These are phyloP conservation scores for Ephialtes manifestator DNA, from an alignment of 2,888 invertebrate genomes.

Conservation along the genomic window DNA sequence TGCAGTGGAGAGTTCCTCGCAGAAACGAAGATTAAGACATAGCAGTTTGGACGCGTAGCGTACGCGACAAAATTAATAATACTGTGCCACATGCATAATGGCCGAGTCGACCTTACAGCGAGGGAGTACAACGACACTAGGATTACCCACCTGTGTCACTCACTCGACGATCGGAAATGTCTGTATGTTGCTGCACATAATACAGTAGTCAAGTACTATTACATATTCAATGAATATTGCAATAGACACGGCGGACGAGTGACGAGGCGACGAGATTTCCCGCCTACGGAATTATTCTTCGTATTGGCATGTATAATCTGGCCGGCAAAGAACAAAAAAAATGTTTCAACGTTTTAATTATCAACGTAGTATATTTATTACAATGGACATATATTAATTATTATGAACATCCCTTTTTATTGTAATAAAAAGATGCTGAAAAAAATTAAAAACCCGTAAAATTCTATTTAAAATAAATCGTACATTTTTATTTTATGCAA, in stretches of 20 bases:
- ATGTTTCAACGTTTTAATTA: no score
- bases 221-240: constrained; percentile 48
- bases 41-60: constrained; percentile 4
- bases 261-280: constrained; percentile 22
- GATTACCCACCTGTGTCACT: constrained; percentile 24
- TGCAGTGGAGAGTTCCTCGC: constrained; percentile 2
- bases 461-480: no score
- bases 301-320: background rate
- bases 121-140: constrained; percentile 48
- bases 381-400: no score
- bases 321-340: background rate
- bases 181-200: constrained; percentile 47
- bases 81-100: constrained; percentile 52
- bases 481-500: no score
- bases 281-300: background rate
- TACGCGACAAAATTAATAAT: constrained; percentile 61
- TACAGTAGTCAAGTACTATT: constrained; percentile 15
- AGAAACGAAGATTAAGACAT: constrained; percentile 2
- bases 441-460: no score
- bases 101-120: constrained; percentile 32
- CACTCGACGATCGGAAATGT: constrained; percentile 7
- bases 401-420: no score
- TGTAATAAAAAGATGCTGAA: no score
- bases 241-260: constrained; percentile 10
- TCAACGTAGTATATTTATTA: no score